A percentile compares a stretch with the other conserved stretches of the same genome.
These are phyloP conservation scores for Melanaphis sacchari DNA, from an alignment of 1,140 invertebrate genomes.

Conservation along the genomic window DNA sequence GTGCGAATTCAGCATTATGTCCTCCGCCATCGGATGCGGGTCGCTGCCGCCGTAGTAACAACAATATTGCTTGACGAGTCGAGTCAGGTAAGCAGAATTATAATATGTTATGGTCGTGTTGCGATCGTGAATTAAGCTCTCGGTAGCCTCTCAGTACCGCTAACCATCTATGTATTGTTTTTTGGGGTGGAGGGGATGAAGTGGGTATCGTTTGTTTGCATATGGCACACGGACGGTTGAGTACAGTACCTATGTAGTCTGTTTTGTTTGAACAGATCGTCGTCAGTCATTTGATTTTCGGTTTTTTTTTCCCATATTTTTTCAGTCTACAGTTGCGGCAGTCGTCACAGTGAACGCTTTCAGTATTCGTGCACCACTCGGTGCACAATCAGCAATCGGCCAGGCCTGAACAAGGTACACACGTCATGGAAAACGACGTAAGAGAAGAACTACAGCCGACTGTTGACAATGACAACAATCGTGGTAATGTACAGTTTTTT, in stretches of 20 bases:
- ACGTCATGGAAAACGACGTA: constrained; percentile 16
- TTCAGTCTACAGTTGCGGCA: not conserved
- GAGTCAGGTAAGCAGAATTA: not conserved
- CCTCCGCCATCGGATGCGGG: not conserved
- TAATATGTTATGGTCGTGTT: not conserved
- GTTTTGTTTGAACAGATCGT: constrained; percentile 8
- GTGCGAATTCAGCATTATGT: not conserved
- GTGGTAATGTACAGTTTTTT: not conserved
- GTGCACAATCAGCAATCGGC: too few species aligned
- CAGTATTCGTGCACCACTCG: not conserved
- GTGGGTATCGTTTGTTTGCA: not conserved
- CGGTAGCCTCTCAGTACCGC: not conserved
- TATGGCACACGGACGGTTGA: not conserved
- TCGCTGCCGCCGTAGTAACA: not conserved
- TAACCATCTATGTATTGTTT: not conserved
- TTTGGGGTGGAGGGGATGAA: not conserved
- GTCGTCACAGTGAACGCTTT: not conserved
- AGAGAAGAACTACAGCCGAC: not conserved
- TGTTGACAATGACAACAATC: constrained; percentile 6
- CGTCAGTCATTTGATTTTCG: not conserved
- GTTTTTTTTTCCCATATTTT: not conserved
- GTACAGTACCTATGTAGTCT: not conserved
- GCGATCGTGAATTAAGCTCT: not conserved
- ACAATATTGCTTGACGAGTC: not conserved
- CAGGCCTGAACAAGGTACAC: not conserved